Base-by-base conservation (phyloP, 2,888 invertebrate species). In the Cyclophora albipunctata region DNA sequence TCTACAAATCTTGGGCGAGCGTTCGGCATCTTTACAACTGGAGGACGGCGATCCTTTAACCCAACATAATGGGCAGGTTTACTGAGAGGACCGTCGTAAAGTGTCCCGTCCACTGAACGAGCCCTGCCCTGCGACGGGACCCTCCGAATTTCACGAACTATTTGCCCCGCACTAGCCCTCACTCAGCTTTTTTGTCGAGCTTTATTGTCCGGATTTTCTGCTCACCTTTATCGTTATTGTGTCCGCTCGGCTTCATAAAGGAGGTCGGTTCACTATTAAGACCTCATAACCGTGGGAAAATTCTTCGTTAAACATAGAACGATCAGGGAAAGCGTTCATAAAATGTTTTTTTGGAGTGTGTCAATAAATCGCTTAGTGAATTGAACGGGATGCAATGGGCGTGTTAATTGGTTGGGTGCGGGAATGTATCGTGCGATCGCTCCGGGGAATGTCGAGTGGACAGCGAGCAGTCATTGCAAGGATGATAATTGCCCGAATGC, bases 181-280 rank as follows among this genome's bases (percentile, higher is more conserved):
- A 67, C 78, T 81, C 81, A 77, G 84, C 81, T 83, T 86, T 83
- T 86, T 88, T 86, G 82, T 77, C 78, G 76, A 75, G 81, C 79
- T 88, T 88, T 88, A 87, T 88, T 86, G 86, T 85, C 79, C 84
- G 86, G 85, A 88, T 86, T 86, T 87, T 84, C 78, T 74, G 76
- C 81, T 85, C 84, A 88, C 88, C 88, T 88, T 86, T 86, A 87
- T 83, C 81, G 87, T 83, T 85, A 87, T 86, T 86, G 84, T 87
- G 81, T 86, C 72, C 87, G 85, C 81, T 75, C 73, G 84, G 82
- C 80, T 86, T 85, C 87, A 85, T 88, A 84, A 81, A 84, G 79
- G 82, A 76, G 74, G 73, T 71, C 60, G 71, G 76, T 76, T 79
- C 81, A 79, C 84, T 84, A 84, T 86, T 85, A 85, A 81, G 84